phyloP scores from a whole-genome alignment of 2,113 vertebrate species.

The Phaethornis superciliosus region DNA sequence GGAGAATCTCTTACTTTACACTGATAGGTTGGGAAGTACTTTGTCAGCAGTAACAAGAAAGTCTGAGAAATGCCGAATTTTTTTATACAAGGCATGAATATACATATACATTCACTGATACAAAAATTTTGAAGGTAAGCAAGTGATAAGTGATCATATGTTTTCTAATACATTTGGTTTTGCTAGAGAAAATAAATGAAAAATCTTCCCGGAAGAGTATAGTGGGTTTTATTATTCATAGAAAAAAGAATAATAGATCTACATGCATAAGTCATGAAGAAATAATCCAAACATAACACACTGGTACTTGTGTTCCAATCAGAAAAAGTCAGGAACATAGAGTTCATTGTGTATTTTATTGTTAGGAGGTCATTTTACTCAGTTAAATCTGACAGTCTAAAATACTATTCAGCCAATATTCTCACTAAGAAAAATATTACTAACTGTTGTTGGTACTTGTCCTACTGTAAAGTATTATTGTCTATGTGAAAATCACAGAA shows the following conservation, averaged over 20 bases:
- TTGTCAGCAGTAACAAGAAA: background rate
- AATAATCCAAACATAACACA: background rate
- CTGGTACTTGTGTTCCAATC: background rate
- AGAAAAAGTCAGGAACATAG: background rate
- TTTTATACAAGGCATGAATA: background rate
- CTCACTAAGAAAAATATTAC: background rate
- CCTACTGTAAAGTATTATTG: background rate
- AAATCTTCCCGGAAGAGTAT: background rate
- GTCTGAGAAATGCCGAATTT: background rate
- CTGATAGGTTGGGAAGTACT: background rate
- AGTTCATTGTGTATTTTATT: background rate
- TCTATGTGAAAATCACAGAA: background rate
- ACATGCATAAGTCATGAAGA: background rate
- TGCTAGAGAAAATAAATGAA: background rate
- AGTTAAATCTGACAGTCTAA: background rate
- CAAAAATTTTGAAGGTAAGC: background rate
- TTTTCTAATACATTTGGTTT: background rate
- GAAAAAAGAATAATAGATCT: background rate
- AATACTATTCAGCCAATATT: background rate
- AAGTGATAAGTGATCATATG: background rate
- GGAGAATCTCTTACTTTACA: background rate
- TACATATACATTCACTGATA: background rate
- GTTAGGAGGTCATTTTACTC: background rate
- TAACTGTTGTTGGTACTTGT: background rate
- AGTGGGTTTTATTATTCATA: background rate